Percentiles rank a stretch among this genome's conserved stretches.
phyloP scores from a whole-genome alignment of 2,888 invertebrate species.

The Thymelicus acteon region DNA sequence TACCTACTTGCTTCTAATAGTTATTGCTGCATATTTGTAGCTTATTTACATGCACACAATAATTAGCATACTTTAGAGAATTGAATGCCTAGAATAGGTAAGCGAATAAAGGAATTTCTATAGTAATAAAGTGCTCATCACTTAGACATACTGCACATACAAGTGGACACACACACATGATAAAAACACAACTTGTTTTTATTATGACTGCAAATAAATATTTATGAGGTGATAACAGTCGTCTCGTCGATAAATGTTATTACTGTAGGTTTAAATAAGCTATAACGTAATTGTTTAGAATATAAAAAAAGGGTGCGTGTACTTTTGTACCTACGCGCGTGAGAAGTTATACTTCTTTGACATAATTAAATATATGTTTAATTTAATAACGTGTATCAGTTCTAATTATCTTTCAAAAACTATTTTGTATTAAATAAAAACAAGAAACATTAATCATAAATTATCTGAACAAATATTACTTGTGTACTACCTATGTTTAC shows the following conservation, averaged over 20 bases:
- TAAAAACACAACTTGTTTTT: background rate
- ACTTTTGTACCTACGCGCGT: no score
- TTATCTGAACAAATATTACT: no score
- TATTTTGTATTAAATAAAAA: no score
- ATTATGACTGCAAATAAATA: conserved; percentile 1
- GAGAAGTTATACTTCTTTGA: no score
- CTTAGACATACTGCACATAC: background rate
- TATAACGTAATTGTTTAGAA: no score
- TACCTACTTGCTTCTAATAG: background rate
- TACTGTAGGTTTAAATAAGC: background rate
- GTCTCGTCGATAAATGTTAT: conserved; percentile 16
- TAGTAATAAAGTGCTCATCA: background rate
- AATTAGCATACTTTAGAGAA: conserved; percentile 17
- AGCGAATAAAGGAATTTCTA: conserved; percentile 3
- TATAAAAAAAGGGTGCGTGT: no score
- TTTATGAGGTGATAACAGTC: conserved; percentile 16
- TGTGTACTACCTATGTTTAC: no score
- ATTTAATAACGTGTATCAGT: no score
- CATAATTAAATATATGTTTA: no score
- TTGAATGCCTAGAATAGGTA: conserved; percentile 15
- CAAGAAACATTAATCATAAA: no score
- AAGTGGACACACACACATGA: background rate
- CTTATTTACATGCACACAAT: background rate
- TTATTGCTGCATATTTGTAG: conserved; percentile 2
- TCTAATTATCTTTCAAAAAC: no score